These are phyloP conservation scores for Pristis pectinata DNA, from an alignment of 2,797 vertebrate genomes.

Conservation along the genomic window DNA sequence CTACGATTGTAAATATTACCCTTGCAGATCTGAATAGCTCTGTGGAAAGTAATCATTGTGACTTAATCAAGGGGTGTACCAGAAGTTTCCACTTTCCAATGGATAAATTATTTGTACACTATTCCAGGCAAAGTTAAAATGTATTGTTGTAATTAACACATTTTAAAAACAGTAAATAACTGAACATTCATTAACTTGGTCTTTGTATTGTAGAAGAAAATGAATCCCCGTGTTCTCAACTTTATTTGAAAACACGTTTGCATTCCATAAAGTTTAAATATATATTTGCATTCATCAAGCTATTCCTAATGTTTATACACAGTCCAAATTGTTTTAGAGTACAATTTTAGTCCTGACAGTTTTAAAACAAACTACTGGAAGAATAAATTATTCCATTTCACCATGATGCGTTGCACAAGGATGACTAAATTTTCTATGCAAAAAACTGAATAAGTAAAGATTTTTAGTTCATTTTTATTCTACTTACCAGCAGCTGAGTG, in stretches of 20 bases:
- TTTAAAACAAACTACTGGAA: constrained; percentile 1
- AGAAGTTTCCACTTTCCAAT: neutral
- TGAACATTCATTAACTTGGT: neutral
- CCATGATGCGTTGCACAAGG: neutral
- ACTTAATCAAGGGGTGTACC: neutral
- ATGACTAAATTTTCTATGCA: neutral
- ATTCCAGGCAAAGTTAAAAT: neutral
- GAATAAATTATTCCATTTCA: constrained; percentile 13
- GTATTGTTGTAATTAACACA: neutral
- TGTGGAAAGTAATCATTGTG: neutral
- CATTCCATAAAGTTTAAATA: neutral
- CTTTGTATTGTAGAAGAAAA: neutral
- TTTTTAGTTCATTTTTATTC: neutral
- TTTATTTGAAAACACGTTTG: constrained; percentile 6
- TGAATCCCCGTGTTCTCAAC: neutral
- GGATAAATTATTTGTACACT: neutral
- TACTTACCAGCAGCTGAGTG: neutral
- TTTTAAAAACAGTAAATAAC: neutral
- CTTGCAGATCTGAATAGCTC: constrained; percentile 40
- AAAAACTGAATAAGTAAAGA: neutral
- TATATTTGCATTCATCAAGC: neutral
- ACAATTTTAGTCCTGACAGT: neutral
- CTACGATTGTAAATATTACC: constrained; percentile 39
- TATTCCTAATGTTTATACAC: neutral
- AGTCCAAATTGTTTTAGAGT: neutral